Base-by-base conservation (phyloP, 2,797 vertebrate genomes). In the Mergus octosetaceus region DNA sequence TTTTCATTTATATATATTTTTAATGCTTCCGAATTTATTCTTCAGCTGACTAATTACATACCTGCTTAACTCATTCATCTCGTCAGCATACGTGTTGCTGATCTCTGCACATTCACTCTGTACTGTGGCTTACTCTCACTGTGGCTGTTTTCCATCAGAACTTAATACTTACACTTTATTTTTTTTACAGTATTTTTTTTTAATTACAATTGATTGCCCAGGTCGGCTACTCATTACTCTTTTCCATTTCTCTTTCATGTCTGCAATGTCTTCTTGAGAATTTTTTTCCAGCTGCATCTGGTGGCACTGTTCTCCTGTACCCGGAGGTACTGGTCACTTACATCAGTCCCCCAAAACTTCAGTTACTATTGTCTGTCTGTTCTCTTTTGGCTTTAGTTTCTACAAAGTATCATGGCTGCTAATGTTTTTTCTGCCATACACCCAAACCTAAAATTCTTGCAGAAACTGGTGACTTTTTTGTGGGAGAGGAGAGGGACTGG, bases 161-260 rank as follows among this genome's bases (percentile, higher is more conserved):
- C 8, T 11, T 66, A 12, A 57, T 57, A 15, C 5, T 68, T 58
- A 20, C 32, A 10, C 24, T 72, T 89, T 60, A 6, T 34, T 73
- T 77, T 45, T 28, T 30, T 3, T 30, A n/a, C 12, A 6, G 2
- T 49, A 5, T 30, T 30, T 30, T 11, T 17, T 38, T 75, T 34
- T 10, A 24, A 24, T 76, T 64, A 4, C 13, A 66, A 0, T 9
- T 80, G 32, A 28, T 30, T 75, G n/a, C 12, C 36, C 7, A 7
- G 14, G 15, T 57, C 25, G 68, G 6, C 6, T 76, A 8, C 27
- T 53, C 8, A 0, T 3, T 36, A 1, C 16, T 49, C 6, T 41
- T 12, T 65, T 25, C 12, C 3, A 3, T 47, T 70, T 69, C 19
- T 51, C 18, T 73, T 73, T 27, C 0, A 0, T 64, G 15, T 36